phyloP scores from a whole-genome alignment of 2,797 vertebrate species.

The Hoplostethus atlanticus region DNA sequence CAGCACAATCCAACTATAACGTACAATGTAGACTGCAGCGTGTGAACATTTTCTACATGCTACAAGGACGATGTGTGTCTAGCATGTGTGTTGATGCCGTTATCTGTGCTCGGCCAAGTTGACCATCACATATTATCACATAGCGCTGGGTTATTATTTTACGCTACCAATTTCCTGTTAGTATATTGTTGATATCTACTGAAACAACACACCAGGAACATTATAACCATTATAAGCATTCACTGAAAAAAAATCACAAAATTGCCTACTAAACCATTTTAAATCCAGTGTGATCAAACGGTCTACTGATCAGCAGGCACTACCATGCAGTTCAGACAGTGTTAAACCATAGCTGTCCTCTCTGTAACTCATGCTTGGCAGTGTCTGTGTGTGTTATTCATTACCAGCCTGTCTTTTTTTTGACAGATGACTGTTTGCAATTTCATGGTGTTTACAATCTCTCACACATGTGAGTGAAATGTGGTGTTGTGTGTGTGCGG shows the following conservation, averaged over 20 bases:
- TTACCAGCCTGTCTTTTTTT: slow-evolving; percentile 47
- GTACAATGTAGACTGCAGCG: background rate
- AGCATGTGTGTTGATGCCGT: slow-evolving; percentile 40
- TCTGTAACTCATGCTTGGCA: background rate
- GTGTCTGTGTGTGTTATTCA: slow-evolving; percentile 48
- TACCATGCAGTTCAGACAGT: slow-evolving; percentile 26
- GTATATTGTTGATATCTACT: background rate
- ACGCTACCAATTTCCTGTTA: background rate
- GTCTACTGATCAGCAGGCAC: slow-evolving; percentile 54
- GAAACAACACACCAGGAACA: background rate
- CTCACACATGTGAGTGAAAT: slow-evolving; percentile 24
- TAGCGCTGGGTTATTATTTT: background rate
- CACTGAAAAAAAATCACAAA: background rate
- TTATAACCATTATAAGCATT: background rate
- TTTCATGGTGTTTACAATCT: slow-evolving; percentile 48
- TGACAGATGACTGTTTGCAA: slow-evolving; percentile 39
- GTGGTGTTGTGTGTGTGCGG: slow-evolving; percentile 5
- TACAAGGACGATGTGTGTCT: slow-evolving; percentile 19
- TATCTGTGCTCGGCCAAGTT: slow-evolving; percentile 48
- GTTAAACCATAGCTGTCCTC: slow-evolving; percentile 32
- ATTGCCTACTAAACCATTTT: background rate
- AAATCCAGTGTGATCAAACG: slow-evolving; percentile 61
- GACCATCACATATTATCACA: slow-evolving; percentile 47
- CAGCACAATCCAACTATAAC: slow-evolving; percentile 37
- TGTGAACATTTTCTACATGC: slow-evolving; percentile 15